Evolutionary conservation across 2,113 vertebrate species (phyloP), one percentile per base, ranked within the genome.

Genomic region (Oreochromis tanganicae): DNA sequence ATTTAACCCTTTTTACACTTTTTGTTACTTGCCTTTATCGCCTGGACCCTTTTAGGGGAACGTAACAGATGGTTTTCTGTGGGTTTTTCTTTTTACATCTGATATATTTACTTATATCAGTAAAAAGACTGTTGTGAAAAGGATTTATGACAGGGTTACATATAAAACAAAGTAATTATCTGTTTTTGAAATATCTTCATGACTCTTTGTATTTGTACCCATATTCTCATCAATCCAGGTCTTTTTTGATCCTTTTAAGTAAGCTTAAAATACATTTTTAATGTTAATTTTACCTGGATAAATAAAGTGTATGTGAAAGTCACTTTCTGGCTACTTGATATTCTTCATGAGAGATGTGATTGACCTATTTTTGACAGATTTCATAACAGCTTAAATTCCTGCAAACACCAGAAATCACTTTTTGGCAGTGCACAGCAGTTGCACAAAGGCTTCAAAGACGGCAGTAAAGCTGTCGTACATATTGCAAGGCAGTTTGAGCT

Each of bases 271-370:
- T 9, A 32, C 8, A 0, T 34, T 61, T 34, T 61, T 3, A 59
- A 9, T 36, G 4, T 7, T 38, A 7, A 7, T 66, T 66, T 0
- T 66, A 13, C 34, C 61, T 5, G 17, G 10, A 66, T 66, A 66
- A 66, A 13, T 66, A 21, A 38, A 5, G 34, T 1, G n/a, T 5
- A 1, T 38, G 5, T 13, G n/a, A 66, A 66, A 66, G 32, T 66
- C 61, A 0, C 61, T 66, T 66, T 3, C 17, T 66, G 61, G 61
- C 61, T 66, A 36, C 3, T 36, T 66, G 32, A 36, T 66, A n/a
- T 66, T 0, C 0, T 36, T 66, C 9, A 66, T 66, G 0, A 66
- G 4, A 66, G 61, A 66, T 66, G 61, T 66, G 2, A 66, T 7
- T n/a, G 61, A 66, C 9, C 32, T 5, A 36, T 66, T 63, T 63